Base-by-base conservation (phyloP, 2,113 vertebrate genomes). In the Psittacus erithacus region DNA sequence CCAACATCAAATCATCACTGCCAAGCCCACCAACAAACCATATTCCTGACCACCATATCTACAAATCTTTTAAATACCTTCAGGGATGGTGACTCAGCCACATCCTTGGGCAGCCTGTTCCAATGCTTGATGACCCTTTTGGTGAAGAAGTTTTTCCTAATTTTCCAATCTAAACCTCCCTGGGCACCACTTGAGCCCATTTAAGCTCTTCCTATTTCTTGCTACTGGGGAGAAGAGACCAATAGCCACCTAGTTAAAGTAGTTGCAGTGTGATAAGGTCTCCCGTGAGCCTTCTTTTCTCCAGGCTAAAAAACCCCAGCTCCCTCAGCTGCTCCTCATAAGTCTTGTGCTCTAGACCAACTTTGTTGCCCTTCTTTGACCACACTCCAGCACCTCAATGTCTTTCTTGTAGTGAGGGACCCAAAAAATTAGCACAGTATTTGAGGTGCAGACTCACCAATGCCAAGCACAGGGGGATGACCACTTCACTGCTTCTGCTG, bases 191-290 rank as follows among this genome's bases (percentile, higher is more conserved):
- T 64, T 22, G 17, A 70, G 17, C 41, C 8, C 76, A 43, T 69
- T 43, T 47, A 11, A 20, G 47, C 39, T 22, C 44, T 6, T 69
- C 4, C 25, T 63, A 57, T 18, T 3, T 27, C 23, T 90, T 90
- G 11, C 31, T 49, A 38, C 53, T 78, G 19, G 39, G 8, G 20
- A 63, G 25, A 70, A 77, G 52, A 62, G 24, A 22, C 20, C 0
- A 0, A 69, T 11, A 8, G 3, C 11, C 0, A 0, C 31, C 9
- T 49, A 22, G 17, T 5, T 77, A 49, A 55, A 49, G 35, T 38
- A 31, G 6, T 8, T 63, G 68, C 43, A 23, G 31, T 33, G 4
- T 43, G 17, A 38, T 23, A 43, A 16, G 6, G 7, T 64, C 9
- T 57, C 11, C 14, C 12, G 2, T 38, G 69, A 64, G 22, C 35